Percentiles rank a stretch among this genome's conserved stretches.
phyloP scores from a whole-genome alignment of 2,797 vertebrate genomes.

The Furcifer pardalis region DNA sequence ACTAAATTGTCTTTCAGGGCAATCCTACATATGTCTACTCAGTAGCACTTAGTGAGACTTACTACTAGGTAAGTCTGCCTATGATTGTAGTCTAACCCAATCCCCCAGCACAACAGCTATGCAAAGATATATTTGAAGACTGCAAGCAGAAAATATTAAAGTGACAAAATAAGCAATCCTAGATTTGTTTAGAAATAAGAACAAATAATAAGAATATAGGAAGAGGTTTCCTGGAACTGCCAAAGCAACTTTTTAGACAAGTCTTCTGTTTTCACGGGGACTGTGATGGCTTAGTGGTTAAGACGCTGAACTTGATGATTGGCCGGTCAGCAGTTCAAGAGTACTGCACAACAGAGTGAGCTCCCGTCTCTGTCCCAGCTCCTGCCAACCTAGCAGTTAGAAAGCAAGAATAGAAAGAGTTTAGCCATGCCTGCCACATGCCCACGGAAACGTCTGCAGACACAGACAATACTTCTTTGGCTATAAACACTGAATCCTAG shows the following conservation, averaged over 20 bases:
- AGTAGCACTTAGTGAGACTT: neutral
- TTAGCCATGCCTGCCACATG: too few species aligned
- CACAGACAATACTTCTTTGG: too few species aligned
- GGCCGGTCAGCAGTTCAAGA: too few species aligned
- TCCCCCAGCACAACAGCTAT: conserved; percentile 65
- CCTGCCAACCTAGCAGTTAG: too few species aligned
- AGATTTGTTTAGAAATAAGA: neutral
- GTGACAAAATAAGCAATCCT: conserved; percentile 26
- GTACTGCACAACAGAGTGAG: too few species aligned
- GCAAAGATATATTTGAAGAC: conserved; percentile 64
- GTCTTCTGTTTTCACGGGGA: too few species aligned
- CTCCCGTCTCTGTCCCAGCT: too few species aligned
- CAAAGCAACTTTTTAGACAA: neutral
- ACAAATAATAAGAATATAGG: neutral
- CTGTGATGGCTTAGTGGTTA: too few species aligned
- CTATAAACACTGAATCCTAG: too few species aligned
- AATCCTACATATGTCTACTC: neutral
- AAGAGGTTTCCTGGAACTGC: neutral
- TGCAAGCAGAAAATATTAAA: conserved; percentile 47
- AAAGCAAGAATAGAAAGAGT: too few species aligned
- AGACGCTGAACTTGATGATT: too few species aligned
- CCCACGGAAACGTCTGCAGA: too few species aligned
- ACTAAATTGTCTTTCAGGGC: conserved; percentile 59
- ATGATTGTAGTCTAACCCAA: conserved; percentile 27
- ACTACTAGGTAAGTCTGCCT: neutral